phyloP scores from a whole-genome alignment of 2,888 invertebrate species.

The Eucriotettix oculatus region DNA sequence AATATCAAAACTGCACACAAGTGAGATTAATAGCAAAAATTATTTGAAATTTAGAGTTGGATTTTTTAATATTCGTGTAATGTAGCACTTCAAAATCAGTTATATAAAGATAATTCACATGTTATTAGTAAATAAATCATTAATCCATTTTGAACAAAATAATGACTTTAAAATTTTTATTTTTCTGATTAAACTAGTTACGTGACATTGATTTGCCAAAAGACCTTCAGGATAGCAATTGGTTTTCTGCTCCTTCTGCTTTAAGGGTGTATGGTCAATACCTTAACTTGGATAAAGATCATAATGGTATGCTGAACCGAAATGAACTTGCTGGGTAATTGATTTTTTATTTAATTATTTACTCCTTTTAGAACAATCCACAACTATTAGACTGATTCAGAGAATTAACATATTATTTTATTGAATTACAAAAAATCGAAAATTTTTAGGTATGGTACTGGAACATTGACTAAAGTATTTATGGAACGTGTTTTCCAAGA shows the following conservation, averaged over 20 bases:
- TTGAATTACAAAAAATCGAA: too few species aligned
- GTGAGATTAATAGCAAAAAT: too few species aligned
- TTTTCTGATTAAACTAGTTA: slow-evolving; percentile 29
- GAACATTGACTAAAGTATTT: slow-evolving; percentile 79
- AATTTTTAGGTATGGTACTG: slow-evolving; percentile 31
- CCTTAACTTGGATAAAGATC: slow-evolving; percentile 81
- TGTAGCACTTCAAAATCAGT: too few species aligned
- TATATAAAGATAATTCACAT: too few species aligned
- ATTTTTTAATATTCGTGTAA: too few species aligned
- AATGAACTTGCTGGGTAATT: slow-evolving; percentile 64
- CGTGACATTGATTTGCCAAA: slow-evolving; percentile 71
- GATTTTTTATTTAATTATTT: neutral
- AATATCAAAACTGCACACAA: too few species aligned
- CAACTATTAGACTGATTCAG: too few species aligned
- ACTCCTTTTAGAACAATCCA: neutral
- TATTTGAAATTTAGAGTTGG: too few species aligned
- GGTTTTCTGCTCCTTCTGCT: slow-evolving; percentile 82
- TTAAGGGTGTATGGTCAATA: slow-evolving; percentile 86
- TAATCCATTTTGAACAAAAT: too few species aligned
- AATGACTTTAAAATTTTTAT: too few species aligned
- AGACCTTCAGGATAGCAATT: slow-evolving; percentile 72
- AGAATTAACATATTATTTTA: too few species aligned
- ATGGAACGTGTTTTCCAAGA: slow-evolving; percentile 88
- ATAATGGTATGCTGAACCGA: slow-evolving; percentile 90
- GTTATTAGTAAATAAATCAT: too few species aligned